phyloP scores from a whole-genome alignment of 2,113 vertebrate genomes.

The Notarius quadriscutis region DNA sequence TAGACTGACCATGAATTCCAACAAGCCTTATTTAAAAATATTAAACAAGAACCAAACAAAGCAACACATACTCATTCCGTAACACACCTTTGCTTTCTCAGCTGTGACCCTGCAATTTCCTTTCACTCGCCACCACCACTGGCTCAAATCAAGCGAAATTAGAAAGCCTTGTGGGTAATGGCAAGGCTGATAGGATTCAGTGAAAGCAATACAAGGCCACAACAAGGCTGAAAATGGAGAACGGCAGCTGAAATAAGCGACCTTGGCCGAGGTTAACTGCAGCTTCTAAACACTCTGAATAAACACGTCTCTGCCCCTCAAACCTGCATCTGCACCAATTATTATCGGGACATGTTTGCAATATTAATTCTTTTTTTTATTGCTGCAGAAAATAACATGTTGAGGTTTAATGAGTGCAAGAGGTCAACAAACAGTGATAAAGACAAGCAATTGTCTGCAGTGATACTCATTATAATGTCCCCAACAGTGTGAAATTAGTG shows the following conservation, averaged over 20 bases:
- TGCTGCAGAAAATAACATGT: conserved; percentile 8
- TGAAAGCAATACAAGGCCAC: conserved; percentile 49
- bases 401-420: neutral
- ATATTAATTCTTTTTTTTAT: conserved; percentile 32
- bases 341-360: conserved; percentile 13
- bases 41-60: neutral
- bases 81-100: neutral
- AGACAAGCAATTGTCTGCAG: neutral
- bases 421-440: conserved; percentile 30
- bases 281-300: conserved; percentile 17
- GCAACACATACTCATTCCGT: neutral
- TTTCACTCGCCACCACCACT: conserved; percentile 20
- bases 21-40: conserved; percentile 20
- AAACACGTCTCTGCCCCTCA: conserved; percentile 34
- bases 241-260: conserved; percentile 35
- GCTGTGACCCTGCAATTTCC: conserved; percentile 36
- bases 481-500: conserved; percentile 24
- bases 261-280: conserved; percentile 48
- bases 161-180: conserved; percentile 53
- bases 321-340: neutral
- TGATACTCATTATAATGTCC: neutral
- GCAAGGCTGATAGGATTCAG: conserved; percentile 52
- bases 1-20: neutral
- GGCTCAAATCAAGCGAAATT: conserved; percentile 51
- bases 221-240: conserved; percentile 47